Conservation (phyloP, 2,797 vertebrate species). For the Furcifer pardalis region DNA sequence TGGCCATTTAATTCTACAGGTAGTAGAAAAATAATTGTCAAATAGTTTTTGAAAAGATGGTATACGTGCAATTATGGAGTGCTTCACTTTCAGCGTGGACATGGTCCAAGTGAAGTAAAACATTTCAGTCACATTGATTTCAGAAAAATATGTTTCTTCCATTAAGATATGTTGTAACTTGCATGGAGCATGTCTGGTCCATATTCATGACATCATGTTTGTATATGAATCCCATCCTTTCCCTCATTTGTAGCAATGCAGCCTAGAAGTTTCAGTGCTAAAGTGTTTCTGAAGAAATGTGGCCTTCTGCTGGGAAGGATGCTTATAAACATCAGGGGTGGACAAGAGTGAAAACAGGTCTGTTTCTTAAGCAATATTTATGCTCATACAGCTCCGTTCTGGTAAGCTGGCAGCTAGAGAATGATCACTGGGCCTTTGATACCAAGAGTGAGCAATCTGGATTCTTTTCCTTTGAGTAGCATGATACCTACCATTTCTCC, state of each 20-base stretch:
- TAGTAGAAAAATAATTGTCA: slow-evolving; percentile 20
- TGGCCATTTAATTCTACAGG: slow-evolving; percentile 21
- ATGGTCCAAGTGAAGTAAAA: not conserved
- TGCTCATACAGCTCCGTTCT: too few species aligned
- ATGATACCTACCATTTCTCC: too few species aligned
- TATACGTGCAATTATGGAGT: slow-evolving; percentile 39
- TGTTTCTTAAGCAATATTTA: too few species aligned
- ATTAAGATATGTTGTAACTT: not conserved
- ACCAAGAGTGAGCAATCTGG: too few species aligned
- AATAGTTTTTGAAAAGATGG: slow-evolving; percentile 28
- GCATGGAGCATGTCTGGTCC: slow-evolving; percentile 4
- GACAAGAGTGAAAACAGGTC: too few species aligned
- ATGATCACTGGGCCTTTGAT: too few species aligned
- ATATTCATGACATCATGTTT: slow-evolving; percentile 23
- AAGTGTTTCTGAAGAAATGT: too few species aligned
- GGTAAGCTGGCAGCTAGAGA: too few species aligned
- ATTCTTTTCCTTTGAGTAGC: too few species aligned
- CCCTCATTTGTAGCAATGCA: slow-evolving; percentile 3
- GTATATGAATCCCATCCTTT: slow-evolving; percentile 22
- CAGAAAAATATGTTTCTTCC: not conserved
- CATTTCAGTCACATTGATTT: not conserved
- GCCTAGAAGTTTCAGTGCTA: slow-evolving; percentile 15
- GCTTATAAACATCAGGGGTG: too few species aligned
- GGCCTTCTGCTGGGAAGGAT: too few species aligned
- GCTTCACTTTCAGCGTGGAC: slow-evolving; percentile 39